Conservation (phyloP, 2,113 vertebrate genomes). For the Balaenoptera acutorostrata region DNA sequence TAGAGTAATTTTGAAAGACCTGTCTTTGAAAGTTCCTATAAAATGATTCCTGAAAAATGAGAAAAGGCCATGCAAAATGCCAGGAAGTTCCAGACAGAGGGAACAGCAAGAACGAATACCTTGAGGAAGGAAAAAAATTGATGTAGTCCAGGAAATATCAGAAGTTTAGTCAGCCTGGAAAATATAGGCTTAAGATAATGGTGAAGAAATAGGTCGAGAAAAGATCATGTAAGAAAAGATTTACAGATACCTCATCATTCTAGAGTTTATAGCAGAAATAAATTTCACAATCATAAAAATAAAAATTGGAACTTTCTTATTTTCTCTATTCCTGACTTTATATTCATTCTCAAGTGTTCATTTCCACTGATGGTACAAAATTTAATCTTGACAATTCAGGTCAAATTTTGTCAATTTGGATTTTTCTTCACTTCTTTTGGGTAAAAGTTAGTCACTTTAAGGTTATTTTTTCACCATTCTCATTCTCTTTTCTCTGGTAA, state of each 20-base stretch:
- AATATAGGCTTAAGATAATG: neutral
- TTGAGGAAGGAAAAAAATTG: neutral
- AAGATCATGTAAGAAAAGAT: neutral
- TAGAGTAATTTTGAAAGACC: neutral
- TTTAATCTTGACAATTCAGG: neutral
- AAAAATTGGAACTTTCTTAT: neutral
- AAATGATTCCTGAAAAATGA: neutral
- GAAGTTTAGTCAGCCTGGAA: neutral
- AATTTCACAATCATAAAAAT: neutral
- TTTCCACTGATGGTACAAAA: neutral
- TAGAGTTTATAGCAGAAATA: neutral
- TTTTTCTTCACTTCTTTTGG: neutral
- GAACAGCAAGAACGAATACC: neutral
- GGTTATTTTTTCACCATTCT: neutral
- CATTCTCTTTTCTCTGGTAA: neutral
- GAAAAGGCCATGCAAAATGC: neutral
- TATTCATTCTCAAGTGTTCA: neutral
- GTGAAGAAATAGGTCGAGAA: neutral
- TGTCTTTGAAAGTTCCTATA: neutral
- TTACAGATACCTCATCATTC: neutral
- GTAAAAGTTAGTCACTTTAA: neutral
- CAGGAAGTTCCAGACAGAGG: neutral
- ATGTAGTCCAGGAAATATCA: neutral
- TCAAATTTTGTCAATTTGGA: neutral
- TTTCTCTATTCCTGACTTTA: neutral